Evolutionary conservation across 1,140 invertebrate species (phyloP).

Genomic region (Paraescarpia echinospica): DNA sequence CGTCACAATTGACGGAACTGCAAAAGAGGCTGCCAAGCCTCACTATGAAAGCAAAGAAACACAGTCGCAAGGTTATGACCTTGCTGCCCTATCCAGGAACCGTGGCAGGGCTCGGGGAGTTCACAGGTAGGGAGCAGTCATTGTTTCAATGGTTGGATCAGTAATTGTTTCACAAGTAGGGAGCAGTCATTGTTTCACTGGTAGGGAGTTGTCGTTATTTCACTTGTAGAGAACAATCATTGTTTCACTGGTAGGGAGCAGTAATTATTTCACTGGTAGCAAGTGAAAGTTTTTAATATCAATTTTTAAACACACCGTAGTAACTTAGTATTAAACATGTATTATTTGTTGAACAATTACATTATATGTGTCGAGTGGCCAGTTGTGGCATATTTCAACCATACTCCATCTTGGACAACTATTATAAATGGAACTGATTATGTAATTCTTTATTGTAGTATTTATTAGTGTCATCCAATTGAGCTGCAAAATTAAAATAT

Average conservation of each 20-base stretch:
- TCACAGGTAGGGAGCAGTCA: conserved; percentile 46
- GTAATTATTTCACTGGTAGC: too few relatives aligned
- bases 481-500: background rate
- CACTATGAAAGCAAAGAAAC: conserved; percentile 26
- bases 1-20: background rate
- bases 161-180: too few relatives aligned
- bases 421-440: background rate
- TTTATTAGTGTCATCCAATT: background rate
- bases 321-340: background rate
- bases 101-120: conserved; percentile 67
- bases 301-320: too few relatives aligned
- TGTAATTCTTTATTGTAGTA: background rate
- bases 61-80: conserved; percentile 37
- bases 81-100: conserved; percentile 28
- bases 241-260: too few relatives aligned
- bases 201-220: too few relatives aligned
- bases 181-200: too few relatives aligned
- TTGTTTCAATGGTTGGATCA: background rate
- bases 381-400: background rate
- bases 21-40: conserved; percentile 10
- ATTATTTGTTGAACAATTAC: background rate
- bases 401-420: background rate
- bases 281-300: too few relatives aligned
- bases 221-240: too few relatives aligned
- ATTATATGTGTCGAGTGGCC: background rate